phyloP scores from a whole-genome alignment of 2,113 vertebrate species.

The Syngnathus scovelli region DNA sequence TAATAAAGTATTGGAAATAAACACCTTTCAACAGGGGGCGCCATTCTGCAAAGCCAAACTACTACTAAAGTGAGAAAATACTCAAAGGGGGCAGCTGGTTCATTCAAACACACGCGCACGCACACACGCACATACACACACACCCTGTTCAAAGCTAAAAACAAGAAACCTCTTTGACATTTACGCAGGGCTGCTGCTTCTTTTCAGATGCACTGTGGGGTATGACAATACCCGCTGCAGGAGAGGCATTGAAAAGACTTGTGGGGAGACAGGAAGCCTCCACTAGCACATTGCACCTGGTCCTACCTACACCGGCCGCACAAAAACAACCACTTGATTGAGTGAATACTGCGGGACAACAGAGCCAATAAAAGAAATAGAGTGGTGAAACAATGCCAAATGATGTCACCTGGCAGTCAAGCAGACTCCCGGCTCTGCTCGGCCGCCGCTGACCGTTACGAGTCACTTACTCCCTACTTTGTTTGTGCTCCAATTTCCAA shows the following conservation, averaged over 20 bases:
- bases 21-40: conserved; percentile 48
- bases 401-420: conserved; percentile 63
- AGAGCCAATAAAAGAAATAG: conserved; percentile 59
- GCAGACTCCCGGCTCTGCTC: conserved; percentile 42
- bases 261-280: conserved; percentile 59
- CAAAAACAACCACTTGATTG: conserved; percentile 61
- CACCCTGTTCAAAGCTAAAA: conserved; percentile 57
- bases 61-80: conserved; percentile 24
- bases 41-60: conserved; percentile 30
- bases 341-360: conserved; percentile 59
- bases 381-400: conserved; percentile 60
- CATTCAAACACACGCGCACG: conserved; percentile 26
- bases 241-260: conserved; percentile 61
- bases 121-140: conserved; percentile 11
- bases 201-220: conserved; percentile 63
- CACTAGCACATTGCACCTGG: conserved; percentile 58
- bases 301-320: conserved; percentile 60
- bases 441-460: conserved; percentile 32
- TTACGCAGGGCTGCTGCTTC: conserved; percentile 60
- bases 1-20: not conserved
- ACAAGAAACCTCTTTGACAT: conserved; percentile 68
- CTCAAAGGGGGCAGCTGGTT: conserved; percentile 37
- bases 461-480: conserved; percentile 38
- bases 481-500: conserved; percentile 24
- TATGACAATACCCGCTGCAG: conserved; percentile 61